Evolutionary conservation across 2,113 vertebrate genomes (phyloP), one percentile per base, ranked within the genome.

Genomic region (Acanthochromis polyacanthus): DNA sequence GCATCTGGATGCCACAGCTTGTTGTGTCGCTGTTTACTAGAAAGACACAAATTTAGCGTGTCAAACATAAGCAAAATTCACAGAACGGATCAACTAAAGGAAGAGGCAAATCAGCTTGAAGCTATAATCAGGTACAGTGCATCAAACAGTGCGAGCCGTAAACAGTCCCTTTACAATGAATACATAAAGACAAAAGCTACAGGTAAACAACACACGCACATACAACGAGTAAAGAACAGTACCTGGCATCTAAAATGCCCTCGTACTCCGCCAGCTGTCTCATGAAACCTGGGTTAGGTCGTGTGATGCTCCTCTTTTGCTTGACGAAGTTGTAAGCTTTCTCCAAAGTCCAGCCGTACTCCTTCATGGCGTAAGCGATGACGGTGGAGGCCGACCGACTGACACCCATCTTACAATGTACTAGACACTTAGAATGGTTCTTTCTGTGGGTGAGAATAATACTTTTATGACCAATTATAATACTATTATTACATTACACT

Each of bases 371-470:
- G 0, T 99, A 99, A 0, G 98, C 98, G 0, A 99, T 99, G 25
- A 99, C 98, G 0, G 97, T 99, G 43, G 98, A 99, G 0, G 98
- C 98, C 0, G 98, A 99, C 0, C 98, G 96, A 77, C 98, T 99
- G 38, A 99, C 97, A 0, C 98, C 98, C 98, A 99, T 99, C 75
- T 99, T 99, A 89, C 98, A 99, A 80, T 99, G 98, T 48, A 99
- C 98, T 80, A 99, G 95, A 93, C 98, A 99, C 90, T 99, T 99
- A 79, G 98, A 99, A 62, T 89, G 95, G 82, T 97, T 98, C 85
- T 95, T 98, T 92, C 98, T 99, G 87, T 60, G 43, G 22, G 20
- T 10, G 12, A 73, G 10, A 67, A 75, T 30, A 6, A 50, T 4
- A n/a, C 2, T 25, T 25, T 25, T 16, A 1, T 36, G 7, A 4